Conservation (phyloP, 1,140 invertebrate species). For the Antheraea mylitta region DNA sequence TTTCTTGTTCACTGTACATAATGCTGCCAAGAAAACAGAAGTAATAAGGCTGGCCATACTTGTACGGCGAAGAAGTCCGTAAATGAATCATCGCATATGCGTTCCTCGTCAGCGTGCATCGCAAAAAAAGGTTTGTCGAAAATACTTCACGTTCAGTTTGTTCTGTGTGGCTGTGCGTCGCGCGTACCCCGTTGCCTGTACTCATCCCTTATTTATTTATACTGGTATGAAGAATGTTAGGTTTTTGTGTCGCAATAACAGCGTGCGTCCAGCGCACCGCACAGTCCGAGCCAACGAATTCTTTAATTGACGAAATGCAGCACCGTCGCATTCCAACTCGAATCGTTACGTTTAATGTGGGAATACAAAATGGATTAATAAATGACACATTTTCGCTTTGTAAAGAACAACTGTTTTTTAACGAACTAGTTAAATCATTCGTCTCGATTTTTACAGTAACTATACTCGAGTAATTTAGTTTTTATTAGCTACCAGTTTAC, state of each 20-base stretch:
- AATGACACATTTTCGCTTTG: constrained; percentile 19
- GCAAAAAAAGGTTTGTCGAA: constrained; percentile 78
- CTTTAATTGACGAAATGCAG: constrained; percentile 72
- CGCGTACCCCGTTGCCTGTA: constrained; percentile 38
- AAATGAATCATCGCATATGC: constrained; percentile 77
- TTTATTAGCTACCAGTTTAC: not conserved
- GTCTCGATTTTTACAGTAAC: not conserved
- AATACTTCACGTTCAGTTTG: constrained; percentile 64
- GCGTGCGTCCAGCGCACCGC: constrained; percentile 43
- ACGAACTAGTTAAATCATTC: not conserved
- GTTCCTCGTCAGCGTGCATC: constrained; percentile 59
- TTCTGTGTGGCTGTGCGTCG: constrained; percentile 37
- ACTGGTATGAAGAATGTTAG: constrained; percentile 67
- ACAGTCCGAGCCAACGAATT: constrained; percentile 62
- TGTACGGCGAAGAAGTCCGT: constrained; percentile 71
- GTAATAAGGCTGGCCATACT: constrained; percentile 75
- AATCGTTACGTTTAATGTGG: constrained; percentile 59
- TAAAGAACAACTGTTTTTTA: not conserved
- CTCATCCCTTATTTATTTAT: constrained; percentile 77
- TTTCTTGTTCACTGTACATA: constrained; percentile 69
- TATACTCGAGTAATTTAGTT: not conserved
- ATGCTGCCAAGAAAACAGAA: constrained; percentile 73
- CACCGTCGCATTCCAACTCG: constrained; percentile 46
- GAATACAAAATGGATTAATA: constrained; percentile 55
- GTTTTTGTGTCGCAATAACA: constrained; percentile 63